Base-by-base conservation (phyloP, 2,113 vertebrate genomes). In the Sialia sialis region DNA sequence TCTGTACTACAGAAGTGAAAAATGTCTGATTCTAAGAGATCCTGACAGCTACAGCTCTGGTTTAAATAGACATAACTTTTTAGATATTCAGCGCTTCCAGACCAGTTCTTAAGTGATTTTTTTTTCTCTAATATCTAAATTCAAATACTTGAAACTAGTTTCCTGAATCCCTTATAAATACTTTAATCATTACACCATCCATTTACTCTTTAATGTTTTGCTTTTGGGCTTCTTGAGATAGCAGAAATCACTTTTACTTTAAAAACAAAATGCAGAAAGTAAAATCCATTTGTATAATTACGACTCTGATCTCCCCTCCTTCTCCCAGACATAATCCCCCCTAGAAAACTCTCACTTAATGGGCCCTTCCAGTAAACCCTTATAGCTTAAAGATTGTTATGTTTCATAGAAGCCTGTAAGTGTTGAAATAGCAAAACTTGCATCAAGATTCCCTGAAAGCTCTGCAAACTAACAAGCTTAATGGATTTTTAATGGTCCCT, bases 401-500 rank as follows among this genome's bases (percentile, higher is more conserved):
- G 80, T 95, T 94, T 83, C 69, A 60, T 76, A 72, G n/a, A 81
- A 90, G 49, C 60, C 75, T 16, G 12, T 94, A 93, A 93, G 70
- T 75, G 83, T 82, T 89, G 72, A 95, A 94, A 89, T 48, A 90
- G 64, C 44, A 90, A 96, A 97, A 73, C 88, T 89, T 93, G 58
- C 52, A 80, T 77, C 54, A 94, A 96, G 83, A 79, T 66, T 79
- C 80, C 80, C 72, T 58, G 68, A 96, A 97, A 96, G 91, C 94
- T 88, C 67, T 77, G 83, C 94, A 96, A 96, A 91, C 93, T 91
- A 97, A 93, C 95, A 93, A 85, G 75, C 84, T 87, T 97, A 97
- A 97, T 97, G 95, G 94, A 93, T 94, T 95, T 96, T 96, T 97
- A 96, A 96, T 95, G 76, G 80, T 95, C 90, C 52, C 89, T 94